Base-by-base conservation (phyloP, 2,113 vertebrate genomes). In the Chroicocephalus ridibundus region DNA sequence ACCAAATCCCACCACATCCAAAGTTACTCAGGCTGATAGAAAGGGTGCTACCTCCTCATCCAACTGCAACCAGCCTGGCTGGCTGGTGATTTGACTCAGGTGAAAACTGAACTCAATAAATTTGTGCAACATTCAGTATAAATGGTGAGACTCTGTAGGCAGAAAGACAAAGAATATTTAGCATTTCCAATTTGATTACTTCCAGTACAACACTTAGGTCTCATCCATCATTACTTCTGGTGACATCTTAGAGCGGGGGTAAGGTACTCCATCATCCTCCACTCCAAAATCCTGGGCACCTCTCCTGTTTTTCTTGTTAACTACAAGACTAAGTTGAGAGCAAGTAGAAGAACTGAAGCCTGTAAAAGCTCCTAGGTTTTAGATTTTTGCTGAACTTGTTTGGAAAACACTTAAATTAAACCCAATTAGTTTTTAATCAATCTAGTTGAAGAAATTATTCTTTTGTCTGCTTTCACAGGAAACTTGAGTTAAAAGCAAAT, bases 401-500 rank as follows among this genome's bases (percentile, higher is more conserved):
- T 96, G 71, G 75, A 70, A 95, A 96, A 96, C 88, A 93, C 68
- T 93, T 88, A 91, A 79, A 94, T 96, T 96, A 93, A 71, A 80
- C 77, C 71, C 62, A 90, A 93, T 93, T 96, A 94, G 55, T 85
- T 92, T 96, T 90, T 81, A 95, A 95, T 94, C 90, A 82, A 31
- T 86, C 82, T 92, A 88, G 90, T 42, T 81, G 87, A 90, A 93
- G 54, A 95, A 96, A 95, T 92, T 88, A 94, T 88, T 90, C 46
- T 93, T 96, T 88, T 85, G 75, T 78, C 90, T 94, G 82, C 60
- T 69, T 81, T 90, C 82, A 88, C 54, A 81, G 90, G 79, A 93
- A 94, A 94, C 79, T 92, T 90, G 55, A 87, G 81, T 93, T 96
- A 92, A 93, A 91, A 93, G 88, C 71, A 96, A 96, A 93, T 97